These are phyloP conservation scores for Eudasyphora cyanicolor DNA, from an alignment of 2,888 invertebrate genomes.

Conservation along the genomic window DNA sequence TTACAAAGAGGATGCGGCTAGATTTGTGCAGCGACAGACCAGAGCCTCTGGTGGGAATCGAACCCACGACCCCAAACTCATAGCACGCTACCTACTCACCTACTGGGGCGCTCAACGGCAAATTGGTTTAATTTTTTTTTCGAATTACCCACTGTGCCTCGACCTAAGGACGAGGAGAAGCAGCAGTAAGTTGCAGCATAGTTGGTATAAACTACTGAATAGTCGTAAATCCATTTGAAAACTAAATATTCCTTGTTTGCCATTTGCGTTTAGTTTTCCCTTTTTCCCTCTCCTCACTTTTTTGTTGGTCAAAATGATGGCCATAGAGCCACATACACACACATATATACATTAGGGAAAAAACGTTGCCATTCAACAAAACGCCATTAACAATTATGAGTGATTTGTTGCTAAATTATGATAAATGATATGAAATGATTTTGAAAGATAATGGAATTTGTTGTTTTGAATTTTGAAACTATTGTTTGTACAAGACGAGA, in stretches of 20 bases:
- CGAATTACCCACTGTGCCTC: too few species aligned
- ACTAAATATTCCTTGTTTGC: conserved; percentile 31
- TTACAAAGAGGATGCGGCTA: too few species aligned
- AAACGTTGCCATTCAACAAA: conserved; percentile 5
- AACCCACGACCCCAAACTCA: too few species aligned
- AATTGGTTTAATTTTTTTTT: too few species aligned
- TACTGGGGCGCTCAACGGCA: too few species aligned
- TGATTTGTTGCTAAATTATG: conserved; percentile 35
- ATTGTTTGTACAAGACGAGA: background rate
- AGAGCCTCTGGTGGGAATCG: too few species aligned
- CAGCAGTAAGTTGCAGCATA: background rate
- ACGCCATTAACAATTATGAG: conserved; percentile 34
- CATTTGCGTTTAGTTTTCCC: background rate
- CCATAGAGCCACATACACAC: background rate
- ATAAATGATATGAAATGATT: conserved; percentile 20
- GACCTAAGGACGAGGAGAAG: too few species aligned
- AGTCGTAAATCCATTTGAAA: conserved; percentile 27
- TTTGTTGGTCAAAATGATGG: background rate
- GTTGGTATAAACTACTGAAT: conserved; percentile 33
- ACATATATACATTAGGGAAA: background rate
- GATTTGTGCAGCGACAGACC: too few species aligned
- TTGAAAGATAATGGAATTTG: conserved; percentile 15
- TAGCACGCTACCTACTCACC: too few species aligned
- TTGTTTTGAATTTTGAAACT: background rate
- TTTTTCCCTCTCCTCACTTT: background rate